Conservation (phyloP, 2,113 vertebrate genomes). For the Salvelinus namaycush region DNA sequence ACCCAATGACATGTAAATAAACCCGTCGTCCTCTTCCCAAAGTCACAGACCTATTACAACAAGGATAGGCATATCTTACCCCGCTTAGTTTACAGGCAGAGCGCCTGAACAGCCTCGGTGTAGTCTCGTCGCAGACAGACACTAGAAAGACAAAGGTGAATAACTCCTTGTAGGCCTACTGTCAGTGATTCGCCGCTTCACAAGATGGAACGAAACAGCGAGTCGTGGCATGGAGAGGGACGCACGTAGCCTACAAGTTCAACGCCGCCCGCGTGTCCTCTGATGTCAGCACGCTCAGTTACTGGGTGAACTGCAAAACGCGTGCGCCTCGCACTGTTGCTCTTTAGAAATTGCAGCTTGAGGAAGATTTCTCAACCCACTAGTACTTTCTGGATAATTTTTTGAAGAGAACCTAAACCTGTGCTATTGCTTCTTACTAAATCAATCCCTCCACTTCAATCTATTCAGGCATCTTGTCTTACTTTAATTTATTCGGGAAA, state of each 20-base stretch:
- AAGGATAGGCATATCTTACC: constrained; percentile 55
- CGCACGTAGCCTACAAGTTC: constrained; percentile 61
- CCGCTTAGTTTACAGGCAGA: constrained; percentile 57
- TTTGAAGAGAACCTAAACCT: no score
- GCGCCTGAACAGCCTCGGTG: constrained; percentile 54
- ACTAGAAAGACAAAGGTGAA: constrained; percentile 34
- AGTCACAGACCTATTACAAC: constrained; percentile 48
- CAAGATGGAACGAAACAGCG: constrained; percentile 78
- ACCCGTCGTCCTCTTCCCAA: constrained; percentile 46
- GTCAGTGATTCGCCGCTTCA: constrained; percentile 54
- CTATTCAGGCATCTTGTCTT: no score
- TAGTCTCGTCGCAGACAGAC: constrained; percentile 49
- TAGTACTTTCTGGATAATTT: background rate
- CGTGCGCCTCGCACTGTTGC: constrained; percentile 50
- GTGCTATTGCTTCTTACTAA: no score
- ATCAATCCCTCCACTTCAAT: no score
- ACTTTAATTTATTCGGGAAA: no score
- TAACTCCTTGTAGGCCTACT: constrained; percentile 45
- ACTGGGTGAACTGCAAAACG: constrained; percentile 21
- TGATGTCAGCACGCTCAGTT: constrained; percentile 77
- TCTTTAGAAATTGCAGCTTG: constrained; percentile 47
- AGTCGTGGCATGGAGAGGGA: constrained; percentile 76
- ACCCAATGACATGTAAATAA: constrained; percentile 51
- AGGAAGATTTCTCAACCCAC: background rate
- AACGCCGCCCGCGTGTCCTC: constrained; percentile 66